These are phyloP conservation scores for Corynorhinus townsendii DNA, from an alignment of 2,113 vertebrate genomes.

Conservation along the genomic window DNA sequence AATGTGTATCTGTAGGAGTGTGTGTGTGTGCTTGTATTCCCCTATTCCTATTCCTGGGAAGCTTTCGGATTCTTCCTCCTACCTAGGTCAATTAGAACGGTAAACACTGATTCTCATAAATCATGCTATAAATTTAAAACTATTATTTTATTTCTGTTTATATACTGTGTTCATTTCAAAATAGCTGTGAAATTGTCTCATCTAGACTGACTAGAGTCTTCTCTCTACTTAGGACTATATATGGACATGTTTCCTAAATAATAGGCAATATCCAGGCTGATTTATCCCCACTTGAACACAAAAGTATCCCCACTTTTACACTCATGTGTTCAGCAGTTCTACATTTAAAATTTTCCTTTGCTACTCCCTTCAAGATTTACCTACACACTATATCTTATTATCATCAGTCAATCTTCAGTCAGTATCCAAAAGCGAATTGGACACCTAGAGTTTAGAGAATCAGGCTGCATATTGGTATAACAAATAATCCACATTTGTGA, in stretches of 20 bases:
- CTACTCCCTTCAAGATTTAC: neutral
- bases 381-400: neutral
- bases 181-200: neutral
- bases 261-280: neutral
- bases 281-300: neutral
- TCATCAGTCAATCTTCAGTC: neutral
- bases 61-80: neutral
- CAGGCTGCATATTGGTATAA: neutral
- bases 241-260: neutral
- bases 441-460: neutral
- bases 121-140: neutral
- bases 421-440: neutral
- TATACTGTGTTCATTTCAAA: neutral
- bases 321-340: too few relatives aligned
- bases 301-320: neutral
- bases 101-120: neutral
- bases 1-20: too few relatives aligned
- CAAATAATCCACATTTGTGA: neutral
- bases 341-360: neutral
- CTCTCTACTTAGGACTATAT: neutral
- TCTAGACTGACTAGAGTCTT: neutral
- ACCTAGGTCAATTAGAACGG: neutral
- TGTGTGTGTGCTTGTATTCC: neutral
- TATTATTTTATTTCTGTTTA: neutral
- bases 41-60: neutral